These are phyloP conservation scores for Lochmaea crataegi DNA, from an alignment of 2,888 invertebrate genomes.

Conservation along the genomic window DNA sequence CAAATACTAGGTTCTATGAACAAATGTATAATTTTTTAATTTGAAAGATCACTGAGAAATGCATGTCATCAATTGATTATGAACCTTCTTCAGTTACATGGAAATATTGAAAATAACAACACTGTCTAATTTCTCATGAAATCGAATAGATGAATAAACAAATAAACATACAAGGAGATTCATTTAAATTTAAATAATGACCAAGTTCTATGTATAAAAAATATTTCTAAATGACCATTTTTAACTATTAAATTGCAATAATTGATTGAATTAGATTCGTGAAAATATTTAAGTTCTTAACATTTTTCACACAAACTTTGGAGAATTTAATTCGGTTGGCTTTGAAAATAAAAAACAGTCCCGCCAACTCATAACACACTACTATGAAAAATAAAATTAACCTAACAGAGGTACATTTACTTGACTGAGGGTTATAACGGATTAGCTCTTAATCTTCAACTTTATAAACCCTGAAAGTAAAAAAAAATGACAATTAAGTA, in stretches of 20 bases:
- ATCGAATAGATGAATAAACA: too few relatives aligned
- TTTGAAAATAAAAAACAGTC: slow-evolving; percentile 17
- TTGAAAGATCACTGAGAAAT: too few relatives aligned
- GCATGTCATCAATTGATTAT: too few relatives aligned
- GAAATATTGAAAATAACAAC: too few relatives aligned
- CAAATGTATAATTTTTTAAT: too few relatives aligned
- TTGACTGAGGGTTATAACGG: slow-evolving; percentile 23
- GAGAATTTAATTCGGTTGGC: slow-evolving; percentile 11
- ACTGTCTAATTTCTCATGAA: too few relatives aligned
- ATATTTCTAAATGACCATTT: too few relatives aligned
- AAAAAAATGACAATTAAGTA: neutral
- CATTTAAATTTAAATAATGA: neutral
- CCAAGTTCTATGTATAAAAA: neutral
- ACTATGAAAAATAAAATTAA: slow-evolving; percentile 20
- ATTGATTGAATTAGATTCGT: neutral
- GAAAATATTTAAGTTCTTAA: neutral
- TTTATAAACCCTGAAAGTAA: slow-evolving; percentile 21
- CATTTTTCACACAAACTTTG: neutral
- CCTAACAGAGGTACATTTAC: slow-evolving; percentile 27
- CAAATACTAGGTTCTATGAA: too few relatives aligned
- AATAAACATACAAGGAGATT: neutral
- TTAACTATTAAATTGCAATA: neutral
- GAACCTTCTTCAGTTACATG: too few relatives aligned
- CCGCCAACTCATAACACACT: slow-evolving; percentile 19
- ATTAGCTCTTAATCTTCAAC: slow-evolving; percentile 11